phyloP scores from a whole-genome alignment of 1,140 invertebrate species.

The Frieseomelitta varia region DNA sequence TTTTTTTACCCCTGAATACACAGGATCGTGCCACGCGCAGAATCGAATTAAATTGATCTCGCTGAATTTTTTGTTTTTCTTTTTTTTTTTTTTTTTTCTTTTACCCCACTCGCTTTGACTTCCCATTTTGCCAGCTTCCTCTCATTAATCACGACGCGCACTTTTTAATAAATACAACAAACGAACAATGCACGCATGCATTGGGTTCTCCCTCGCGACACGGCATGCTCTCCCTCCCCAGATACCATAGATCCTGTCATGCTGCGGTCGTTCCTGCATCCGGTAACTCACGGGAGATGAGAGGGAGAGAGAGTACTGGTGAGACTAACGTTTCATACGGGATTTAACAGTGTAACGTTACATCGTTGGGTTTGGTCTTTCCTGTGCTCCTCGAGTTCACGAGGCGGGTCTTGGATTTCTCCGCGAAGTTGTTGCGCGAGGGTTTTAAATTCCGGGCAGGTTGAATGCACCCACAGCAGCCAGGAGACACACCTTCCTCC shows the following conservation, averaged over 20 bases:
- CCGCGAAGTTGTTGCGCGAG: conserved; percentile 71
- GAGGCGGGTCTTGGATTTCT: conserved; percentile 74
- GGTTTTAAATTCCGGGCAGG: conserved; percentile 76
- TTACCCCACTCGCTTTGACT: too few species aligned
- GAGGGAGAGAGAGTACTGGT: conserved; percentile 34
- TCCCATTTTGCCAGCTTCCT: too few species aligned
- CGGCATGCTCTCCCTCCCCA: background rate
- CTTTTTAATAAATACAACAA: background rate
- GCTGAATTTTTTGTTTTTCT: conserved; percentile 48
- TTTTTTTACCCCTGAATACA: conserved; percentile 14
- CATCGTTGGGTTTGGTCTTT: conserved; percentile 63
- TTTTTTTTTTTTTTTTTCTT: background rate
- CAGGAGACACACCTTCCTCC: conserved; percentile 26
- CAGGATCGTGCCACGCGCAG: background rate
- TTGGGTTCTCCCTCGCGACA: background rate
- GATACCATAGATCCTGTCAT: conserved; percentile 49
- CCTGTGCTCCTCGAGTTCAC: conserved; percentile 67
- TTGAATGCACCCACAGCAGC: conserved; percentile 75
- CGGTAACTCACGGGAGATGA: conserved; percentile 61
- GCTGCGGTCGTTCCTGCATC: conserved; percentile 68
- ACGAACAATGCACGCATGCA: background rate
- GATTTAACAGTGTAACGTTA: conserved; percentile 81
- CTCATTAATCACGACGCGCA: too few species aligned
- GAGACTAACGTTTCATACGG: conserved; percentile 78
- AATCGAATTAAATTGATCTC: conserved; percentile 49